Evolutionary conservation across 2,113 vertebrate genomes (phyloP), one percentile per base, ranked within the genome.

Genomic region (Girardinichthys multiradiatus): DNA sequence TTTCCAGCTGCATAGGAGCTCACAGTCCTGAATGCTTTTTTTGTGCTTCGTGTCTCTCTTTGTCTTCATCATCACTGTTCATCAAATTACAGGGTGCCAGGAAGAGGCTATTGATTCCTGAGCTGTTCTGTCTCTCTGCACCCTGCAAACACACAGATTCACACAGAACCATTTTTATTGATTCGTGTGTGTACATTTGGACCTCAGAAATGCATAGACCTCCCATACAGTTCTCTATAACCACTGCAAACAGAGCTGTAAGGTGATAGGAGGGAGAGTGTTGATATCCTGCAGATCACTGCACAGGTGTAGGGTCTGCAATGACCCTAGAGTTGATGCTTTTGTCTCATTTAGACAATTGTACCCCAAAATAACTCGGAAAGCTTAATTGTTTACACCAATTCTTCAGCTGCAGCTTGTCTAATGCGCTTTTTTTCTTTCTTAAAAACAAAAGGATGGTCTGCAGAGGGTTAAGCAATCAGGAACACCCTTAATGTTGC

Each of bases 31-130:
- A 73, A 81, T 70, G 60, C 61, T 31, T 58, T 54, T 74, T 72
- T 61, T 73, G 45, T 59, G 30, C 57, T 57, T 54, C 69, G 85
- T 54, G 37, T 74, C 76, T 79, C 79, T 61, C 74, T 82, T 83
- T 82, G 79, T 76, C 79, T 82, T 81, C 77, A 54, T 74, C 64
- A 94, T 93, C 72, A 81, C 94, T 77, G 75, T 86, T 86, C 84
- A 85, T 91, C 91, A 93, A 90, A 93, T 93, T 93, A 93, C 88
- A 85, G 86, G 81, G 72, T 90, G 87, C 87, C 81, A 77, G 86
- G 83, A 93, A 90, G 90, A 86, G 77, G 74, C 65, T 87, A 94
- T 94, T 84, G 93, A 94, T 93, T 81, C 69, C 72, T 77, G 69
- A 39, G 72, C 72, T 73, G 69, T 75, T 81, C 84, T 80, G 72